phyloP scores from a whole-genome alignment of 1,140 invertebrate genomes.

The Drosophila cardini region DNA sequence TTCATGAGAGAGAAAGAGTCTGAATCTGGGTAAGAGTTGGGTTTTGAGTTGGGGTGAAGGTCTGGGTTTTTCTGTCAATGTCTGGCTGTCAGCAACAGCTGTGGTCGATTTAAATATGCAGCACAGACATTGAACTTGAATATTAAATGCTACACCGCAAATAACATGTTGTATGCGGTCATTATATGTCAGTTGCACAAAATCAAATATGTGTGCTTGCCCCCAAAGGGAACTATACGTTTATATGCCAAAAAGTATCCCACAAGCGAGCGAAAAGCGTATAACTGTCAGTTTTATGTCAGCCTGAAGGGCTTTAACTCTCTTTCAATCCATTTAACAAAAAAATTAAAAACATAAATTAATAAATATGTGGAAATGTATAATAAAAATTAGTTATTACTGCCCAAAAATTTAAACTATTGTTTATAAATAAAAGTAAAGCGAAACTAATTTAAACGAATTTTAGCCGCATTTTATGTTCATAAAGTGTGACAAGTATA shows the following conservation, averaged over 20 bases:
- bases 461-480: not conserved
- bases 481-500: slow-evolving; percentile 17
- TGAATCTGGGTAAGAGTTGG: too few species aligned
- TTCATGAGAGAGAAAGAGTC: too few species aligned
- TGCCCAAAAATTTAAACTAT: too few species aligned
- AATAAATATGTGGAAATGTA: too few species aligned
- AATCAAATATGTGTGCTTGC: slow-evolving; percentile 39
- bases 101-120: slow-evolving; percentile 54
- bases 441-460: not conserved
- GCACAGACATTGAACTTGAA: slow-evolving; percentile 65
- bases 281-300: slow-evolving; percentile 63
- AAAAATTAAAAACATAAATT: too few species aligned
- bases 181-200: slow-evolving; percentile 77
- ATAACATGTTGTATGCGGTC: slow-evolving; percentile 72
- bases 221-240: slow-evolving; percentile 41
- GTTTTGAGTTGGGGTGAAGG: not conserved
- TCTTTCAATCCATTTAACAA: slow-evolving; percentile 9
- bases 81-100: slow-evolving; percentile 69
- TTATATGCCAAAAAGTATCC: slow-evolving; percentile 54
- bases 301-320: slow-evolving; percentile 26
- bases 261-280: slow-evolving; percentile 13
- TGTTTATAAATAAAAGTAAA: not conserved
- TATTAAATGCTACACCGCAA: slow-evolving; percentile 73
- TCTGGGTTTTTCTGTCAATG: slow-evolving; percentile 2
- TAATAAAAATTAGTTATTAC: too few species aligned